Evolutionary conservation across 2,888 invertebrate genomes (phyloP).

Genomic region (Trissolcus brochymenae): DNA sequence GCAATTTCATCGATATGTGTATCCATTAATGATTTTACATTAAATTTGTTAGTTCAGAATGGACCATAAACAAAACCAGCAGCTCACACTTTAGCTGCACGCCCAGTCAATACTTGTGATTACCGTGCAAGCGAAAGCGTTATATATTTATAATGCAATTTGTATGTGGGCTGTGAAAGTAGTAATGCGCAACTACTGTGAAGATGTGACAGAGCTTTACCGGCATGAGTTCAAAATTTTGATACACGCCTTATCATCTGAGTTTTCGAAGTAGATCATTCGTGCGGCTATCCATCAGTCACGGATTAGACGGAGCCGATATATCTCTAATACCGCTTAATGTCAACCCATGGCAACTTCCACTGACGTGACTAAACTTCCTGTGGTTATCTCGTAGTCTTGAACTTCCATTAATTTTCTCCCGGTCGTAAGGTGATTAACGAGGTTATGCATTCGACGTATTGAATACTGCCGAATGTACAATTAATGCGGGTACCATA

Average conservation of each 20-base stretch:
- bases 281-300: constrained; percentile 63
- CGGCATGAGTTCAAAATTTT: constrained; percentile 56
- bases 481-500: constrained; percentile 16
- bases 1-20: no score
- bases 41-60: background rate
- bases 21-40: background rate
- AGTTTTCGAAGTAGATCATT: constrained; percentile 56
- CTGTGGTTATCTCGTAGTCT: constrained; percentile 55
- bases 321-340: constrained; percentile 64
- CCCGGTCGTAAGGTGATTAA: constrained; percentile 51
- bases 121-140: no score
- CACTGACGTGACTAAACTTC: constrained; percentile 65
- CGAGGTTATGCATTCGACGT: constrained; percentile 51
- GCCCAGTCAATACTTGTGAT: constrained; percentile 11
- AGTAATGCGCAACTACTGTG: background rate
- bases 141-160: constrained; percentile 26
- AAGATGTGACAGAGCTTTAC: no score
- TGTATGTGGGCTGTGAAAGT: constrained; percentile 10
- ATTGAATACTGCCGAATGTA: constrained; percentile 37
- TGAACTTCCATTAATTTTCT: constrained; percentile 52
- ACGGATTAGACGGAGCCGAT: constrained; percentile 64
- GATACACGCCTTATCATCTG: constrained; percentile 26
- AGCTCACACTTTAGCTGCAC: constrained; percentile 4
- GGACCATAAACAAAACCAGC: constrained; percentile 13
- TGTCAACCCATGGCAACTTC: constrained; percentile 59